Conservation (phyloP, 2,888 invertebrate species). For the Drosophila mimetica region DNA sequence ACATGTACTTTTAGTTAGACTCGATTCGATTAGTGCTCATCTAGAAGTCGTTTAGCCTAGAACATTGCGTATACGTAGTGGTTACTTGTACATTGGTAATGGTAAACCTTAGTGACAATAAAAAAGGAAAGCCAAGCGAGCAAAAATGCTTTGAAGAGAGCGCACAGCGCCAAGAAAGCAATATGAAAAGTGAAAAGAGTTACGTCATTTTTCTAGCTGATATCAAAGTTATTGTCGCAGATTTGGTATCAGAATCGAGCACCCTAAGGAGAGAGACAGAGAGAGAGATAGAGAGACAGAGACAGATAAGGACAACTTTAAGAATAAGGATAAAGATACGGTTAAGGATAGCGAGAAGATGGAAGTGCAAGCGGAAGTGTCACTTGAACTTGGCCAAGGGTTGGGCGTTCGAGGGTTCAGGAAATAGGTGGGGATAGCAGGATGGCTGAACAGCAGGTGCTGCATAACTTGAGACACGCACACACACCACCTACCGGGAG, state of each 20-base stretch:
- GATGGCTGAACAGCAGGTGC: slow-evolving; percentile 54
- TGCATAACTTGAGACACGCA: slow-evolving; percentile 51
- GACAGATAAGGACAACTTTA: neutral
- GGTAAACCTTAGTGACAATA: slow-evolving; percentile 9
- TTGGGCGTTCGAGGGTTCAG: slow-evolving; percentile 20
- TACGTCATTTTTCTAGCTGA: slow-evolving; percentile 85
- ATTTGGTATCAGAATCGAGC: slow-evolving; percentile 84
- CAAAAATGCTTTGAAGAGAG: slow-evolving; percentile 26
- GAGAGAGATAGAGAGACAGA: slow-evolving; percentile 2
- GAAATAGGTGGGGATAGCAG: neutral
- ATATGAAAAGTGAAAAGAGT: slow-evolving; percentile 80
- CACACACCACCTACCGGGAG: slow-evolving; percentile 24
- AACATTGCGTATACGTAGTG: slow-evolving; percentile 33
- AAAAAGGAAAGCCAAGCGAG: slow-evolving; percentile 25
- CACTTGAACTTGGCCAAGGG: slow-evolving; percentile 68
- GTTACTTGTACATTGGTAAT: slow-evolving; percentile 26
- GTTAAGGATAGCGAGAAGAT: slow-evolving; percentile 1
- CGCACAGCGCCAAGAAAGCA: slow-evolving; percentile 54
- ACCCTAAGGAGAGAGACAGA: slow-evolving; percentile 76
- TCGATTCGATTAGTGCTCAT: slow-evolving; percentile 33
- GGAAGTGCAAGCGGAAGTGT: slow-evolving; percentile 45
- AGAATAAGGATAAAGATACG: neutral
- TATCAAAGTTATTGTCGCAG: slow-evolving; percentile 84
- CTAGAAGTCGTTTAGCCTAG: slow-evolving; percentile 26
- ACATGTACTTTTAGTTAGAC: slow-evolving; percentile 24